Evolutionary conservation across 2,888 invertebrate genomes (phyloP).

Genomic region (Sussaba pulchella): DNA sequence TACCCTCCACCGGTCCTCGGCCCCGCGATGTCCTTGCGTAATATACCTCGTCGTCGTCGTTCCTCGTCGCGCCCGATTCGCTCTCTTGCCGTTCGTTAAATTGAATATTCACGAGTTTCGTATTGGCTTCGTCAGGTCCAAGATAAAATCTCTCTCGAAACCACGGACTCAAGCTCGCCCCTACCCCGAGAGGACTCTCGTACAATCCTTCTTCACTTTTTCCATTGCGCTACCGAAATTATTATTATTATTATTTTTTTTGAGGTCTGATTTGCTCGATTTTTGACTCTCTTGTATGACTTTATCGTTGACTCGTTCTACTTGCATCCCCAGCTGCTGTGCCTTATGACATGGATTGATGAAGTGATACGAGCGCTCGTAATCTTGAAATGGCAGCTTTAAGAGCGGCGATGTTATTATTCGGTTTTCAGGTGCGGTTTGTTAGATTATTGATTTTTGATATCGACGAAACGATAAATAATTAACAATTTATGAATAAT

Average conservation of each 20-base stretch:
- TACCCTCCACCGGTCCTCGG: background rate
- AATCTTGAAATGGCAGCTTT: too few relatives aligned
- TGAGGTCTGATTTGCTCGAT: constrained; percentile 37
- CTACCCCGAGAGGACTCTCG: too few relatives aligned
- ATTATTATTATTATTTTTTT: too few relatives aligned
- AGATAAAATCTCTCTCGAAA: constrained; percentile 56
- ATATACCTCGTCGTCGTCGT: constrained; percentile 41
- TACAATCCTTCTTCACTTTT: background rate
- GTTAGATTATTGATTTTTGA: too few relatives aligned
- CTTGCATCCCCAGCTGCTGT: constrained; percentile 5
- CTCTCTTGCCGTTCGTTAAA: constrained; percentile 61
- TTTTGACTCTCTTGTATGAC: constrained; percentile 28
- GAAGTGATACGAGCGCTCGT: too few relatives aligned
- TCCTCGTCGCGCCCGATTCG: constrained; percentile 63
- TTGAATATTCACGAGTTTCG: constrained; percentile 63
- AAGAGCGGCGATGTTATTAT: too few relatives aligned
- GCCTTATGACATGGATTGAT: too few relatives aligned
- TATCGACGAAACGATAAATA: too few relatives aligned
- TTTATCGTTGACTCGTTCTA: constrained; percentile 53
- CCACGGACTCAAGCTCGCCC: background rate
- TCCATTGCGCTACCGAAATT: constrained; percentile 27
- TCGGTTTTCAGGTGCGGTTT: too few relatives aligned
- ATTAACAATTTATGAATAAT: too few relatives aligned
- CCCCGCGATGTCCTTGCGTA: constrained; percentile 14
- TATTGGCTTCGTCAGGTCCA: constrained; percentile 62